Percentiles rank a stretch among this genome's conserved stretches.
phyloP scores from a whole-genome alignment of 2,888 invertebrate genomes.

The Sphaerophoria rueppellii region DNA sequence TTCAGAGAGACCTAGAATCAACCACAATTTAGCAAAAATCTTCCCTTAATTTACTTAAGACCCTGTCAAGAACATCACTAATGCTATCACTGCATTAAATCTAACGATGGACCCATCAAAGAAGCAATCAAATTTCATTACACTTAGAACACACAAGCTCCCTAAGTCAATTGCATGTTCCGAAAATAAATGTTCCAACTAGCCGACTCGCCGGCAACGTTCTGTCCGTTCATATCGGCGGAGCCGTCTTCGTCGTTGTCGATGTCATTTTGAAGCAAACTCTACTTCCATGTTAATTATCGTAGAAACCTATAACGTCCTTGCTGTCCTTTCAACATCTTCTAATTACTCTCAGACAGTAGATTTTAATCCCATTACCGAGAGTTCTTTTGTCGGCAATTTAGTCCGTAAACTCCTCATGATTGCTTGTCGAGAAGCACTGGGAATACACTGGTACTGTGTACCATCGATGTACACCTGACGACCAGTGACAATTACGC shows the following conservation, averaged over 20 bases:
- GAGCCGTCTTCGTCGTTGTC: background rate
- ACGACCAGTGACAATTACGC: background rate
- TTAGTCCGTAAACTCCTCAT: constrained; percentile 62
- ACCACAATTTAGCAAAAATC: too few species aligned
- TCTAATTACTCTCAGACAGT: constrained; percentile 61
- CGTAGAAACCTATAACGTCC: background rate
- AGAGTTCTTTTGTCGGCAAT: constrained; percentile 44
- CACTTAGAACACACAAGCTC: constrained; percentile 10
- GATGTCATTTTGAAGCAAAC: constrained; percentile 15
- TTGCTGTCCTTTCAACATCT: background rate
- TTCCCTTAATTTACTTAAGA: background rate
- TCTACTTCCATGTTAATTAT: background rate
- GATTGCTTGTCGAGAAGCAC: constrained; percentile 11
- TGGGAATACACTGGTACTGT: too few species aligned
- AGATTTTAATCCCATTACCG: constrained; percentile 62
- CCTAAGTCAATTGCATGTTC: constrained; percentile 6
- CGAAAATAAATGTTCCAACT: constrained; percentile 22
- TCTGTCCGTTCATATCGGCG: too few species aligned
- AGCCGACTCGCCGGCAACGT: too few species aligned
- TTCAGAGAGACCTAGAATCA: too few species aligned
- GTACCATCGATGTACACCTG: background rate
- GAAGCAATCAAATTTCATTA: constrained; percentile 33
- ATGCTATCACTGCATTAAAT: constrained; percentile 20
- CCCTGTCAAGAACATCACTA: constrained; percentile 30
- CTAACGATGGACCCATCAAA: constrained; percentile 24